Base-by-base conservation (phyloP, 2,113 vertebrate species). In the Apteryx mantelli region DNA sequence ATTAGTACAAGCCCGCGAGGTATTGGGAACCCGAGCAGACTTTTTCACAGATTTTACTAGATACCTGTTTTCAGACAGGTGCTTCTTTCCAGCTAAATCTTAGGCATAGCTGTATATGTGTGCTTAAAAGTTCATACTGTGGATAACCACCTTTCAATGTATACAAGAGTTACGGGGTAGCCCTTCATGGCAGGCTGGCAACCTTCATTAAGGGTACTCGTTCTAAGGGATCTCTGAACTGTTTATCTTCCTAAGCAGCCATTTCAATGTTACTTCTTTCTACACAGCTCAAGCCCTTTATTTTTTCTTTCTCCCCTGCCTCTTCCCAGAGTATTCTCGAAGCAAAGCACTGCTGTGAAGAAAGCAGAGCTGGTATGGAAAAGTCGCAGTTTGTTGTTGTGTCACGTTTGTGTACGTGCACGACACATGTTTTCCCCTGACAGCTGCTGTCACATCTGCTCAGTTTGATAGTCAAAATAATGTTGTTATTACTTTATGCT, bases 381-480 rank as follows among this genome's bases (percentile, higher is more conserved):
- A 13, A 44, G 13, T 30, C 91, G 25, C 82, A 89, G 69, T 26
- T 92, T 84, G n/a, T 86, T 97, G 58, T 61, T 95, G 71, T 60
- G 75, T 40, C 83, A 94, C 89, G 40, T 96, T 97, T 97, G 84
- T 80, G 40, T 66, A 55, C 88, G 86, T 84, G n/a, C 55, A 46
- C 38, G 56, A 87, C 86, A 86, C 66, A 53, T 10, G n/a, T 77
- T 94, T 97, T 91, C 7, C 81, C 87, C 60, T 93, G 80, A 96
- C 3, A 84, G 86, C 32, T 93, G 53, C 84, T 97, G 93, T 97
- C 91, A 81, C 77, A 86, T 92, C 46, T 69, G 81, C 83, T 98
- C 85, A 94, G 85, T 95, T 96, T 93, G 69, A 91, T 71, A 96
- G 94, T 93, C 89, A 98, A 98, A 98, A 97, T 97, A 96, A 90